Evolutionary conservation across 2,113 vertebrate genomes (phyloP).

Genomic region (Sceloporus undulatus): DNA sequence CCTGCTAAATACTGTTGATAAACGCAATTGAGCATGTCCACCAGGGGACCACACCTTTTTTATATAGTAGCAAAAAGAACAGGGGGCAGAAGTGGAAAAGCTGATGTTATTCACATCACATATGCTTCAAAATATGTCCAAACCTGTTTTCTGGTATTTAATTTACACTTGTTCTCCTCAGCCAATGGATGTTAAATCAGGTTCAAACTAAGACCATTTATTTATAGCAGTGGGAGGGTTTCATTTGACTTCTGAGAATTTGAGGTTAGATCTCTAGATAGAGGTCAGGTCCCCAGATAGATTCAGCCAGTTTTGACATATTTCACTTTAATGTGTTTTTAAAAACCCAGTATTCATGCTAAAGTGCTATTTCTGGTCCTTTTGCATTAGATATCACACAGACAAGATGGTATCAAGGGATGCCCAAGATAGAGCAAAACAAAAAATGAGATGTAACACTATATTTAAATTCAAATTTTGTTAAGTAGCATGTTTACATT

Average conservation of each 20-base stretch:
- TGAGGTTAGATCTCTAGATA: background rate
- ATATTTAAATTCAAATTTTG: background rate
- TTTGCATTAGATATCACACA: background rate
- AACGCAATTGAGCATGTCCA: background rate
- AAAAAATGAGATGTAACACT: background rate
- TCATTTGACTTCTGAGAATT: background rate
- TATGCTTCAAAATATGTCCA: background rate
- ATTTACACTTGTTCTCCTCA: constrained; percentile 20
- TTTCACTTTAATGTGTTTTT: background rate
- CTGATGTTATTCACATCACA: background rate
- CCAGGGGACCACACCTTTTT: background rate
- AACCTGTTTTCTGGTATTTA: background rate
- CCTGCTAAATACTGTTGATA: too few species aligned
- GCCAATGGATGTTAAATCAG: background rate
- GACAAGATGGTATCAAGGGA: background rate
- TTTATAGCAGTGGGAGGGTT: background rate
- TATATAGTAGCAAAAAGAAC: background rate
- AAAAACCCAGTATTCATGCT: background rate
- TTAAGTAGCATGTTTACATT: background rate
- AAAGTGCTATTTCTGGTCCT: background rate
- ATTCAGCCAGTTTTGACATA: background rate
- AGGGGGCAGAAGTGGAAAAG: background rate
- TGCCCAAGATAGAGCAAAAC: background rate
- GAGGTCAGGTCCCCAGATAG: background rate
- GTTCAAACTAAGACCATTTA: background rate